Percentiles rank a stretch among this genome's conserved stretches.
Conservation (phyloP, 2,797 vertebrate species). For the Netta rufina region DNA sequence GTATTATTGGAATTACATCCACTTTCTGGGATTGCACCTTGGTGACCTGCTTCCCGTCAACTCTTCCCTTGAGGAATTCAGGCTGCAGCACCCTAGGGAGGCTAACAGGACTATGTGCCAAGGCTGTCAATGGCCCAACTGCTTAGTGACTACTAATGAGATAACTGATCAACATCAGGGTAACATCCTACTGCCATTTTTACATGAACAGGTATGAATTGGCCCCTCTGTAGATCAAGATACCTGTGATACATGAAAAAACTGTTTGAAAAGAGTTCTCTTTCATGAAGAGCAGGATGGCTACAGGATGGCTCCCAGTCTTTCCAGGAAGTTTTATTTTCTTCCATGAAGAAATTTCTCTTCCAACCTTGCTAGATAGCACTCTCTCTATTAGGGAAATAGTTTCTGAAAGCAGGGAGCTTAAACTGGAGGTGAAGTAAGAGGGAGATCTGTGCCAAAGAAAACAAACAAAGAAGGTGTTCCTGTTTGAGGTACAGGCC, state of each 20-base stretch:
- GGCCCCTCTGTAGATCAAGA: not conserved
- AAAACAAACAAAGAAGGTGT: not conserved
- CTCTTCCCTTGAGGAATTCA: not conserved
- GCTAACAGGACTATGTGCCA: not conserved
- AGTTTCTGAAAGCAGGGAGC: constrained; percentile 31
- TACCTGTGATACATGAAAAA: not conserved
- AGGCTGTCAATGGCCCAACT: not conserved
- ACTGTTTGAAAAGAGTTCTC: not conserved
- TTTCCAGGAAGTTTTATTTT: constrained; percentile 1
- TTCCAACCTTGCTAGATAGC: not conserved
- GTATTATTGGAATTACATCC: not conserved
- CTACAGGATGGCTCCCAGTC: not conserved
- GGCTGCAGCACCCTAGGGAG: not conserved
- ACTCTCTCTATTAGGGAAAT: not conserved
- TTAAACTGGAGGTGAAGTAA: constrained; percentile 38
- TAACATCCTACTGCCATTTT: not conserved
- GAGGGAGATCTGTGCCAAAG: constrained; percentile 8
- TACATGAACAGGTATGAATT: not conserved
- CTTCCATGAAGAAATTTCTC: not conserved
- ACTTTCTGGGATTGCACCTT: not conserved
- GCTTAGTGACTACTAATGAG: not conserved
- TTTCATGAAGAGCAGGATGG: not conserved
- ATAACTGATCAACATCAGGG: not conserved
- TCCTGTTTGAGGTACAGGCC: constrained; percentile 47
- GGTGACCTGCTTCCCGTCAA: not conserved